Base-by-base conservation (phyloP, 2,797 vertebrate genomes). In the Chaetophractus vellerosus region DNA sequence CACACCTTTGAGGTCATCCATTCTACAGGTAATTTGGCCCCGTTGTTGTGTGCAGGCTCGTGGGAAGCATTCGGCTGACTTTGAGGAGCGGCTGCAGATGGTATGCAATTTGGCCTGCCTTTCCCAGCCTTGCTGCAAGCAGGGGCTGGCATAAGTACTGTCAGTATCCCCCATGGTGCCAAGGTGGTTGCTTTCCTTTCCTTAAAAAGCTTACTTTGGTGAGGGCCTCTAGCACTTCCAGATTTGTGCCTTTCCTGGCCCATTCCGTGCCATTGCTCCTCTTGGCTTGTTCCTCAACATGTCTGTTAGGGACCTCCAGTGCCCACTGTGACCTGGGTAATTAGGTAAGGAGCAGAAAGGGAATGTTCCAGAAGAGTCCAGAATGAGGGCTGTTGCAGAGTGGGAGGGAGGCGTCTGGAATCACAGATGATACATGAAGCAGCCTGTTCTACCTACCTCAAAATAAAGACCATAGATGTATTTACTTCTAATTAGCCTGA, bases 351-450 rank as follows among this genome's bases (percentile, higher is more conserved):
- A 41, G 19, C 52, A 55, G 19, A 68, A 50, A 31, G 36, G 59
- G 57, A 75, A 12, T 36, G 5, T 48, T 36, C 55, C 48, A 18
- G 38, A 74, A 52, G 69, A 74, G 23, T 24, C 75, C 18, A 15
- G 82, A 72, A 50, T 45, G 48, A 6, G 66, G 38, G 9, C 48
- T 66, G 33, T 19, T 45, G 71, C 5, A 38, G 26, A 7, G 16
- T 3, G 14, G 24, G 74, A 78, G 76, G 80, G 87, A 79, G 80
- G 74, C 83, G 93, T 97, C 91, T 87, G 59, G 92, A 31, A n/a
- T 86, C 96, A 92, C 87, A 95, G 92, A 84, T 93, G 72, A 95
- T 88, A 45, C 82, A 90, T 24, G 91, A 93, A 96, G 19, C 88
- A 96, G 89, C 82, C 59, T 38, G 11, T 75, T 87, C 36, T 89